These are phyloP conservation scores for Rhea americana DNA, from an alignment of 2,113 vertebrate genomes.

Conservation along the genomic window DNA sequence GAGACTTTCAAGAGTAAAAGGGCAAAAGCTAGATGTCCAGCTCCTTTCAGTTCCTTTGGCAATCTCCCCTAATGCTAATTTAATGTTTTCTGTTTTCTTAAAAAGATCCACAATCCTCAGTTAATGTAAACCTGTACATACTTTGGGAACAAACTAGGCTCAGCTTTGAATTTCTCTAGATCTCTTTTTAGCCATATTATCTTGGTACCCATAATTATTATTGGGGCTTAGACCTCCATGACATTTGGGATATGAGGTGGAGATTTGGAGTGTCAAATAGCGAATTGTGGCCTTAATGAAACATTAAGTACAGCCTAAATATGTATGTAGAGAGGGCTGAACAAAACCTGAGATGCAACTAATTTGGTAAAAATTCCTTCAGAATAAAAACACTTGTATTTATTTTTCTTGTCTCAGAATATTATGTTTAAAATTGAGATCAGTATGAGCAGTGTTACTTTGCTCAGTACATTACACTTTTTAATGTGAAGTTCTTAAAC, in stretches of 20 bases:
- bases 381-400: constrained; percentile 12
- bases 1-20: not conserved
- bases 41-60: not conserved
- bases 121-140: not conserved
- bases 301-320: constrained; percentile 51
- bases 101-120: not conserved
- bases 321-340: not conserved
- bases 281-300: constrained; percentile 56
- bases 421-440: not conserved
- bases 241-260: constrained; percentile 36
- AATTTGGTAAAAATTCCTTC: not conserved
- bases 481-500: not conserved
- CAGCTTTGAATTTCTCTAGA: not conserved
- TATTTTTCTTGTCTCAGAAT: not conserved
- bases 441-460: not conserved
- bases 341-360: constrained; percentile 23
- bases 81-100: not conserved
- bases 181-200: constrained; percentile 12
- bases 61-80: not conserved
- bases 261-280: constrained; percentile 38
- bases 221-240: constrained; percentile 9
- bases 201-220: not conserved
- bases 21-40: not conserved
- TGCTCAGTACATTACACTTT: not conserved
- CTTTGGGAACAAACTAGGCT: not conserved